These are phyloP conservation scores for Micropoecilia bifurca DNA, from an alignment of 2,797 vertebrate species.

Conservation along the genomic window DNA sequence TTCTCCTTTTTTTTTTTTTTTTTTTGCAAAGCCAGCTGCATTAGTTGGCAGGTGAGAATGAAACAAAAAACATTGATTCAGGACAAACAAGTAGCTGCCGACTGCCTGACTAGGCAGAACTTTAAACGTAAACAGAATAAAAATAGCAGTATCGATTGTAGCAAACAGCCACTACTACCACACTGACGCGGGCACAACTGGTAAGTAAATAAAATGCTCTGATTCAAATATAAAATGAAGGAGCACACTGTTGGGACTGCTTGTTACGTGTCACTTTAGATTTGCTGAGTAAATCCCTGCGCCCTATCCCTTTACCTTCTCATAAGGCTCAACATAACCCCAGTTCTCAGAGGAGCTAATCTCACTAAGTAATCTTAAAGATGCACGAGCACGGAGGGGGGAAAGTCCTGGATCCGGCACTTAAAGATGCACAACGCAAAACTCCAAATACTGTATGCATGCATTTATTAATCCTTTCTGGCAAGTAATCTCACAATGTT, in stretches of 20 bases:
- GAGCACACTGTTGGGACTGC: slow-evolving; percentile 17
- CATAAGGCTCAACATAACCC: slow-evolving; percentile 27
- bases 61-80: slow-evolving; percentile 75
- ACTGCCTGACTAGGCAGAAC: slow-evolving; percentile 71
- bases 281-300: slow-evolving; percentile 56
- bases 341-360: slow-evolving; percentile 40
- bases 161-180: slow-evolving; percentile 59
- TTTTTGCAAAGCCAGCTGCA: slow-evolving; percentile 61
- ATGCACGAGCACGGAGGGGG: slow-evolving; percentile 38
- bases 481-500: slow-evolving; percentile 70
- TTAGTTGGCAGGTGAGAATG: slow-evolving; percentile 71
- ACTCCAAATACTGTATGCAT: slow-evolving; percentile 46
- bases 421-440: slow-evolving; percentile 45
- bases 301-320: slow-evolving; percentile 26
- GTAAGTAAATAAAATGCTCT: slow-evolving; percentile 54
- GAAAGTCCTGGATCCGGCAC: slow-evolving; percentile 35
- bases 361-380: slow-evolving; percentile 53
- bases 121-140: slow-evolving; percentile 64
- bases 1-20: no score
- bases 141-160: slow-evolving; percentile 68
- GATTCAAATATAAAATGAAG: slow-evolving; percentile 52
- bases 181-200: slow-evolving; percentile 52
- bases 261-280: slow-evolving; percentile 57
- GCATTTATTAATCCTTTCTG: slow-evolving; percentile 69
- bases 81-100: slow-evolving; percentile 68